These are phyloP conservation scores for Psittacula cyanocephala DNA, from an alignment of 2,113 vertebrate genomes.

Conservation along the genomic window DNA sequence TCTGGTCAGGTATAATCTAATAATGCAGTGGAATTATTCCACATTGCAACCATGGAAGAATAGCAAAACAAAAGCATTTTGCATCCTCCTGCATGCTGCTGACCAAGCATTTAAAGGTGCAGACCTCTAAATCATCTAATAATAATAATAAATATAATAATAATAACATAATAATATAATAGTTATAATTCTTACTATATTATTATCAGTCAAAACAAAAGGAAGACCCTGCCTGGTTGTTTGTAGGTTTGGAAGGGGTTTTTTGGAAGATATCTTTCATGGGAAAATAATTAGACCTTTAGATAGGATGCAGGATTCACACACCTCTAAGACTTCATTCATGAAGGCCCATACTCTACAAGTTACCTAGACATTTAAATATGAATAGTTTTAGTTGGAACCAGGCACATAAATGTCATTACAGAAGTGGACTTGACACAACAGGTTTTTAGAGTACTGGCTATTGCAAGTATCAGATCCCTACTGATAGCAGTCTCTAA, in stretches of 20 bases:
- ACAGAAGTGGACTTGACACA: background rate
- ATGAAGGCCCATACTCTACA: background rate
- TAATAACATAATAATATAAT: background rate
- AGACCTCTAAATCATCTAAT: background rate
- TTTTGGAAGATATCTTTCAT: background rate
- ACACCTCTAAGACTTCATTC: background rate
- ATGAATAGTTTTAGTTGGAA: background rate
- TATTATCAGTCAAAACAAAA: background rate
- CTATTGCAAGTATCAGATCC: background rate
- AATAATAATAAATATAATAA: background rate
- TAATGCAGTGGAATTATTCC: background rate
- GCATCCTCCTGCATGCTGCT: background rate
- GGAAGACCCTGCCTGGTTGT: background rate
- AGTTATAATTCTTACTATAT: background rate
- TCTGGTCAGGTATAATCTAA: background rate
- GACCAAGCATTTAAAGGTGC: background rate
- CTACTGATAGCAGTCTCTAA: background rate
- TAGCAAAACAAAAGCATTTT: background rate
- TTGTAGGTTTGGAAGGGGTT: background rate
- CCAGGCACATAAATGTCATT: background rate
- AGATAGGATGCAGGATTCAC: background rate
- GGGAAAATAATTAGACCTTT: background rate
- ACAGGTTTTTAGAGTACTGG: background rate
- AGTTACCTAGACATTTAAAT: background rate
- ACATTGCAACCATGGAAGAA: background rate